phyloP scores from a whole-genome alignment of 2,797 vertebrate genomes.

The Fringilla coelebs region DNA sequence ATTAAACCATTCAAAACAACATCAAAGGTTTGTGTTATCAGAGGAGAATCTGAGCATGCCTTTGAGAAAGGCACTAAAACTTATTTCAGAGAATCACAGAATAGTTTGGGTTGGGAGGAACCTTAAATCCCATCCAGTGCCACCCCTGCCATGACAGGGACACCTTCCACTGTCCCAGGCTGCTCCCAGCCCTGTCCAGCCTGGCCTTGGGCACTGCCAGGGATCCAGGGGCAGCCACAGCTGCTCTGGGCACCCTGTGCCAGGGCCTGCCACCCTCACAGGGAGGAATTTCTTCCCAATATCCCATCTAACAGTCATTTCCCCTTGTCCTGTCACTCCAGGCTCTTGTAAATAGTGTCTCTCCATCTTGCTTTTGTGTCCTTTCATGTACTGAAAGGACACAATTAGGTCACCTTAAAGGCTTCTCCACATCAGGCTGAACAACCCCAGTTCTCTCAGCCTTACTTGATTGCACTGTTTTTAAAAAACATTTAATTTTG shows the following conservation, averaged over 20 bases:
- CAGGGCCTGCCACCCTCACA: background rate
- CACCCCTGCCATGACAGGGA: background rate
- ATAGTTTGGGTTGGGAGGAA: background rate
- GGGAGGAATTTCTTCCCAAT: accelerated
- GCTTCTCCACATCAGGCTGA: background rate
- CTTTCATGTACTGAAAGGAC: background rate
- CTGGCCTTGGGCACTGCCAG: background rate
- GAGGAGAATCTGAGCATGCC: background rate
- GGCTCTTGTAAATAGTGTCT: background rate
- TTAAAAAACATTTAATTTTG: background rate
- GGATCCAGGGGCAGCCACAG: background rate
- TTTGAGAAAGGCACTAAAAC: background rate
- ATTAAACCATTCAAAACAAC: background rate
- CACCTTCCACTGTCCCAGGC: background rate
- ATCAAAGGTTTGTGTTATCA: background rate
- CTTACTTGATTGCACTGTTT: background rate
- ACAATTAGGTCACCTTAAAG: background rate
- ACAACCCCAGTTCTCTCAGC: background rate
- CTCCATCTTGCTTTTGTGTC: background rate
- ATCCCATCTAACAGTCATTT: background rate
- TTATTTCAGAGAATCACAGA: accelerated
- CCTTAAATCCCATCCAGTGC: accelerated
- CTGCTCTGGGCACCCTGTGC: background rate
- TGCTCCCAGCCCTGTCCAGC: background rate
- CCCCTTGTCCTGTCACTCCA: background rate